These are phyloP conservation scores for Sebastes melanostomus DNA, from an alignment of 2,797 vertebrate genomes.

Conservation along the genomic window DNA sequence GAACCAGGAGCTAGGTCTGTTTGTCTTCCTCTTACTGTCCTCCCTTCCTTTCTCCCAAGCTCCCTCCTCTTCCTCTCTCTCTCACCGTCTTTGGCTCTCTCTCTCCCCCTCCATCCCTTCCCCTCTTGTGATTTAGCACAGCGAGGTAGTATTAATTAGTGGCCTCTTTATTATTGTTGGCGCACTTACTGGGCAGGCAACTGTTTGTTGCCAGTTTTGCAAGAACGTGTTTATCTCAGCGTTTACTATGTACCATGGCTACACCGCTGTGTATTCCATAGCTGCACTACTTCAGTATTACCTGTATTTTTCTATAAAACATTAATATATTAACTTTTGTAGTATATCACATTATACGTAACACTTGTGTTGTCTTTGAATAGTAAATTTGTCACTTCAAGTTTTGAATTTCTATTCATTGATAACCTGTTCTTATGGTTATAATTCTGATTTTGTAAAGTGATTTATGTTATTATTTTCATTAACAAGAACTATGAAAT, in stretches of 20 bases:
- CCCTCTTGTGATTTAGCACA: constrained; percentile 78
- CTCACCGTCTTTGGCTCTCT: constrained; percentile 22
- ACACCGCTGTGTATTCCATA: not conserved
- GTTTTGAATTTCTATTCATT: not conserved
- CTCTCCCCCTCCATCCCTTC: constrained; percentile 52
- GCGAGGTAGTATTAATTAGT: constrained; percentile 75
- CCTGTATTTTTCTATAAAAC: not conserved
- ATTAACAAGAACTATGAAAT: not conserved
- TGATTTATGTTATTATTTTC: not conserved
- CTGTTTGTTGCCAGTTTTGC: constrained; percentile 34
- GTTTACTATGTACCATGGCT: not conserved
- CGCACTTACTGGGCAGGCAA: constrained; percentile 10
- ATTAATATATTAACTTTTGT: not conserved
- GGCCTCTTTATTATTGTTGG: constrained; percentile 67
- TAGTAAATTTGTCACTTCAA: not conserved
- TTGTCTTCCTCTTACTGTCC: constrained; percentile 72
- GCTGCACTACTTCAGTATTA: not conserved
- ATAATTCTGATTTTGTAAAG: not conserved
- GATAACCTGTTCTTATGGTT: not conserved
- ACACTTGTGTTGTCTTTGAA: not conserved
- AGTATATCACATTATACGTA: not conserved
- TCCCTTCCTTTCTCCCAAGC: constrained; percentile 66
- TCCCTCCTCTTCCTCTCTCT: constrained; percentile 64
- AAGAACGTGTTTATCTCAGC: not conserved
- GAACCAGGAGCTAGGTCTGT: constrained; percentile 73